Conservation (phyloP, 2,113 vertebrate species). For the Corythornis madagascariensis region DNA sequence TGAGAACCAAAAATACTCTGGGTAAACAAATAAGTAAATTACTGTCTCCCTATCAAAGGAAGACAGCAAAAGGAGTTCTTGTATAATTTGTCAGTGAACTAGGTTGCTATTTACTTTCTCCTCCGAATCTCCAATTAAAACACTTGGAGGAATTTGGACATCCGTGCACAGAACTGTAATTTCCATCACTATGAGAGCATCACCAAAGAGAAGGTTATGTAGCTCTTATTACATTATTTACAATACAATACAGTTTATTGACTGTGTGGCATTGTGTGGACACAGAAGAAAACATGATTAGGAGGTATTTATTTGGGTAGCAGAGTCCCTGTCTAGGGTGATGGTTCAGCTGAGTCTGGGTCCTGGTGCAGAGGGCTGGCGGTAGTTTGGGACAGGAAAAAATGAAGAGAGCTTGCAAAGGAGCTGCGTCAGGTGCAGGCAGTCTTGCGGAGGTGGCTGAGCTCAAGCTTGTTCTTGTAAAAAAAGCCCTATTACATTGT, state of each 20-base stretch:
- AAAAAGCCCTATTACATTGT: neutral
- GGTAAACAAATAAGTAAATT: neutral
- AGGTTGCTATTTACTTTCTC: neutral
- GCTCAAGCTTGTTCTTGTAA: neutral
- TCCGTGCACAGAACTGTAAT: neutral
- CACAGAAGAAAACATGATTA: neutral
- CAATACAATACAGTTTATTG: neutral
- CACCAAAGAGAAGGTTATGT: neutral
- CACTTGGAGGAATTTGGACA: neutral
- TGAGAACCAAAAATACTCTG: neutral
- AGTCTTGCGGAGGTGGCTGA: neutral
- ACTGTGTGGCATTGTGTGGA: neutral
- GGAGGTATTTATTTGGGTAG: neutral
- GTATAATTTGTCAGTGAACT: neutral
- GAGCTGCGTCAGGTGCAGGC: neutral
- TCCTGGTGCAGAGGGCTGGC: neutral
- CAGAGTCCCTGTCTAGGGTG: neutral
- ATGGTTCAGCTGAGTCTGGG: neutral
- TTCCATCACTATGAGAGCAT: neutral
- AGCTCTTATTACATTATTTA: neutral
- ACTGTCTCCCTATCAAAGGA: neutral
- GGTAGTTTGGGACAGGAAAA: too few species aligned
- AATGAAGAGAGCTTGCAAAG: accelerated
- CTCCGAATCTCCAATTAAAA: neutral
- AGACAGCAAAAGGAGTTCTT: neutral